Evolutionary conservation across 2,113 vertebrate species (phyloP).

Genomic region (Nicator chloris): DNA sequence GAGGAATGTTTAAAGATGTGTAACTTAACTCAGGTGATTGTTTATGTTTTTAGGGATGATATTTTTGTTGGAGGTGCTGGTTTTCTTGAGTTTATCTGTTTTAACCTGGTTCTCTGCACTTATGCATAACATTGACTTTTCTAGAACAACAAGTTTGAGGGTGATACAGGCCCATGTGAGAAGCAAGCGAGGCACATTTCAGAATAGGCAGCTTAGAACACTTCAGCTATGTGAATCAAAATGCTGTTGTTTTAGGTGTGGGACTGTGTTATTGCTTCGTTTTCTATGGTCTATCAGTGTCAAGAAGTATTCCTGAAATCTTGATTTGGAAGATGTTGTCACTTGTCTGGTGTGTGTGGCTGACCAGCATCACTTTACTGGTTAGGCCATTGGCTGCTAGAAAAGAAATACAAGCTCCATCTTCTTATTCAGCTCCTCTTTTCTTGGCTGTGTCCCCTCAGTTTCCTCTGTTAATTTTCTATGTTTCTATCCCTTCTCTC

Average conservation of each 20-base stretch:
- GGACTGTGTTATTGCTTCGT: neutral
- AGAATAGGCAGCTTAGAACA: neutral
- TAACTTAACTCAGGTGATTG: neutral
- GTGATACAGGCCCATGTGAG: neutral
- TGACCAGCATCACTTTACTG: neutral
- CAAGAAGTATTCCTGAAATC: neutral
- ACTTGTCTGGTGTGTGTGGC: neutral
- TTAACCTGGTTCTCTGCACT: neutral
- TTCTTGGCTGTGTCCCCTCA: neutral
- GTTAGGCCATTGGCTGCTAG: neutral
- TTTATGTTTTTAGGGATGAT: neutral
- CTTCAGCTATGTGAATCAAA: neutral
- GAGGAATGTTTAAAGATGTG: neutral
- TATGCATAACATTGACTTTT: neutral
- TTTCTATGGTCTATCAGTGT: neutral
- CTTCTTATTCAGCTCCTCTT: neutral
- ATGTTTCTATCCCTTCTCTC: neutral
- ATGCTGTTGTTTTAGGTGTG: neutral
- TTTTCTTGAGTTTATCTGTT: neutral
- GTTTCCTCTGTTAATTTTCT: neutral
- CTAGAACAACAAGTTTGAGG: neutral
- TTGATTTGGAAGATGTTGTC: neutral
- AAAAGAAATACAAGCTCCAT: neutral
- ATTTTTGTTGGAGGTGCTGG: neutral
- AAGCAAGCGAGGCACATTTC: neutral